Percentiles rank a stretch among this genome's conserved stretches.
These are phyloP conservation scores for Oophaga sylvatica DNA, from an alignment of 2,797 vertebrate species.

Conservation along the genomic window DNA sequence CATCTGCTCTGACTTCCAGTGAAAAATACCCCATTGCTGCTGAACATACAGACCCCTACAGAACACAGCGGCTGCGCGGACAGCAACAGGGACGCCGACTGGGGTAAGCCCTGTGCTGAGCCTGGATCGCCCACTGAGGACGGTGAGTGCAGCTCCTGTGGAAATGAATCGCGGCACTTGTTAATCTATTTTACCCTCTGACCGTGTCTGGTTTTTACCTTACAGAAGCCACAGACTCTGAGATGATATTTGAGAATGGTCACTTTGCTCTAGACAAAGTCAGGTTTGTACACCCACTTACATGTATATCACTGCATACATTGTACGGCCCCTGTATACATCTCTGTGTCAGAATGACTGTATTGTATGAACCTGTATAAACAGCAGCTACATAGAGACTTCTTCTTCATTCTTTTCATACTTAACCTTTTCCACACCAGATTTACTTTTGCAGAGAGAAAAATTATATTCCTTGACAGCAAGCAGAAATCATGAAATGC, in stretches of 20 bases:
- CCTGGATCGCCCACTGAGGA: slow-evolving; percentile 88
- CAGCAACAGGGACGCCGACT: slow-evolving; percentile 90
- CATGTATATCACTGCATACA: neutral
- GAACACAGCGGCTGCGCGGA: slow-evolving; percentile 95
- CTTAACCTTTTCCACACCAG: neutral
- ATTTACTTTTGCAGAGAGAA: neutral
- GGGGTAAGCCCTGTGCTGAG: slow-evolving; percentile 92
- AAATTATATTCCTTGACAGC: neutral
- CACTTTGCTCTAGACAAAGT: slow-evolving; percentile 56
- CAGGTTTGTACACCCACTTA: slow-evolving; percentile 49
- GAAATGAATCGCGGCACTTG: neutral
- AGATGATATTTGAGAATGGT: slow-evolving; percentile 59
- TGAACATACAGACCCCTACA: slow-evolving; percentile 85
- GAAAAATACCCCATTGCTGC: slow-evolving; percentile 92
- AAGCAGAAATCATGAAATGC: neutral
- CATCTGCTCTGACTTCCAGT: slow-evolving; percentile 73
- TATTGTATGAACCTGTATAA: neutral
- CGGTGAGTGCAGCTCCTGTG: slow-evolving; percentile 78
- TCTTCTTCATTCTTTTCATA: neutral
- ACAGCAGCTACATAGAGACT: neutral
- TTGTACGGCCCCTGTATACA: neutral
- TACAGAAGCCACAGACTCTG: slow-evolving; percentile 35
- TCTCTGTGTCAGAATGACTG: neutral
- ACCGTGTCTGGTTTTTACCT: slow-evolving; percentile 17
- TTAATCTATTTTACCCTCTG: neutral